A percentile compares a stretch with the other conserved stretches of the same genome.
Evolutionary conservation across 2,888 invertebrate species (phyloP).

Genomic region (Psylliodes chrysocephalus): DNA sequence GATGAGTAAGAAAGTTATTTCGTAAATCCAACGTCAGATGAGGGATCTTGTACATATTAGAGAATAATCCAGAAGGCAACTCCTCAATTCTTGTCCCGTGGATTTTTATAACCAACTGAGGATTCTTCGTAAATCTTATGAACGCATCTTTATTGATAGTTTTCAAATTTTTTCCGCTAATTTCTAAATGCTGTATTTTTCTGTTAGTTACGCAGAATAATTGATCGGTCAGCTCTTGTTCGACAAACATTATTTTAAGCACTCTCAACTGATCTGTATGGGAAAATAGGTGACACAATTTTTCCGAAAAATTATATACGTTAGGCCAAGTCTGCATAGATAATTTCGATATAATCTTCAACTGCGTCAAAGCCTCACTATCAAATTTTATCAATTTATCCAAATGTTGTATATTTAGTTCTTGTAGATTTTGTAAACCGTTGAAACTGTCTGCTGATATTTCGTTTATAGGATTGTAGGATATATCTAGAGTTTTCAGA

Average conservation of each 20-base stretch:
- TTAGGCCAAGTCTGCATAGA: constrained; percentile 80
- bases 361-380: constrained; percentile 77
- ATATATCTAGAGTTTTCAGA: constrained; percentile 81
- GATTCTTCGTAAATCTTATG: constrained; percentile 76
- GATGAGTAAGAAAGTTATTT: constrained; percentile 80
- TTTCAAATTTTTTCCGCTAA: constrained; percentile 80
- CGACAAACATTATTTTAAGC: constrained; percentile 80
- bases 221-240: constrained; percentile 78
- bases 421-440: constrained; percentile 76
- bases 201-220: constrained; percentile 80
- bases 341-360: constrained; percentile 77
- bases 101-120: constrained; percentile 81
- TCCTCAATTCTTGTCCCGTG: constrained; percentile 81
- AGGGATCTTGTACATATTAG: constrained; percentile 79
- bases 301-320: constrained; percentile 70
- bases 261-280: constrained; percentile 79
- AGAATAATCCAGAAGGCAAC: constrained; percentile 82
- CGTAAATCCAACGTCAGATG: constrained; percentile 85
- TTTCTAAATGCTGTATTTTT: constrained; percentile 82
- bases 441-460: constrained; percentile 77
- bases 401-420: constrained; percentile 79
- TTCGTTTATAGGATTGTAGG: constrained; percentile 83
- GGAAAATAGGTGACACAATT: constrained; percentile 77
- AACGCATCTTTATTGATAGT: constrained; percentile 81
- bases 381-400: constrained; percentile 79